phyloP scores from a whole-genome alignment of 2,888 invertebrate genomes.

The Allacma fusca region DNA sequence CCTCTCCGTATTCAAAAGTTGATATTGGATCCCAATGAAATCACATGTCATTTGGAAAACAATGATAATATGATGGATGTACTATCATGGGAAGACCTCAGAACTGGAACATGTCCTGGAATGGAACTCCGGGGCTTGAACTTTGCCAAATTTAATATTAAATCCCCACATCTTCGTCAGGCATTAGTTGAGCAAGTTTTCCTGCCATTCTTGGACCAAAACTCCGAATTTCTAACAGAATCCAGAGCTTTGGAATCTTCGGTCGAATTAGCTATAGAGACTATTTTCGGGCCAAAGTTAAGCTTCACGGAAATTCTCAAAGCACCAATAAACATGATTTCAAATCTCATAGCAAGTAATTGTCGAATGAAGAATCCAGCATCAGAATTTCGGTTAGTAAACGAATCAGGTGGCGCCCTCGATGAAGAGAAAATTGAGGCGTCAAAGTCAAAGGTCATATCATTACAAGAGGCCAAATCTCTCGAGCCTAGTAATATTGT shows the following conservation, averaged over 20 bases:
- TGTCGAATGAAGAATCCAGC: too few relatives aligned
- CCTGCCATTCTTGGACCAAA: not conserved
- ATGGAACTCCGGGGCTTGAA: too few relatives aligned
- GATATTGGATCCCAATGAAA: constrained; percentile 71
- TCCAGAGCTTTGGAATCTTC: not conserved
- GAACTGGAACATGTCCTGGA: too few relatives aligned
- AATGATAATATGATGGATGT: not conserved
- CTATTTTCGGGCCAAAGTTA: not conserved
- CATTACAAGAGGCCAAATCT: too few relatives aligned
- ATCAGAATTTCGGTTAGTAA: too few relatives aligned
- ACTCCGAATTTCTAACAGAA: not conserved
- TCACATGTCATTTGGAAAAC: not conserved
- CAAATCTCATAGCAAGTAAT: too few relatives aligned
- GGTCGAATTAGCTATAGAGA: not conserved
- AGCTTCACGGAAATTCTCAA: not conserved
- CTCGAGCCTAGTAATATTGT: too few relatives aligned
- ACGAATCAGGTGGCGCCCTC: too few relatives aligned
- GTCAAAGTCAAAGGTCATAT: too few relatives aligned
- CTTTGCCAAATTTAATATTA: not conserved
- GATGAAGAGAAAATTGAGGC: too few relatives aligned
- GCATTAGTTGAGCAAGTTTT: not conserved
- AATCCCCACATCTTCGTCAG: not conserved
- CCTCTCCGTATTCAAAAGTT: constrained; percentile 79
- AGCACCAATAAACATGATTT: too few relatives aligned
- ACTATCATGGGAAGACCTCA: not conserved